Conservation (phyloP, 2,888 invertebrate species). For the Meandrusa payeni region DNA sequence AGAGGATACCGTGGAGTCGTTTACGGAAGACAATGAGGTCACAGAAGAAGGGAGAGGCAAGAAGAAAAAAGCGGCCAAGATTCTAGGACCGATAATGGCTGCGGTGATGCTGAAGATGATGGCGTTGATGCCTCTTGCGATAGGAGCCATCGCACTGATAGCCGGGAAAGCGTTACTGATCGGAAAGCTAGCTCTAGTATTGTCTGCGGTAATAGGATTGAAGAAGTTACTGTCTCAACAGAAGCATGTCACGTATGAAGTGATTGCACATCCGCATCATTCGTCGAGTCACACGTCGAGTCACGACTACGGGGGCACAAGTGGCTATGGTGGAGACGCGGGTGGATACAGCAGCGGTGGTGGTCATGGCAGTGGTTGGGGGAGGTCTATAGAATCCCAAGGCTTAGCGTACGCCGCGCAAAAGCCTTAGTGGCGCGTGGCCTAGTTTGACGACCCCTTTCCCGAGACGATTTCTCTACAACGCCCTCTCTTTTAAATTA, state of each 20-base stretch:
- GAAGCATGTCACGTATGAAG: slow-evolving; percentile 94
- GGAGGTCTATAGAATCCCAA: slow-evolving; percentile 88
- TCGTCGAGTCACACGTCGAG: slow-evolving; percentile 85
- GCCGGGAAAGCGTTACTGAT: slow-evolving; percentile 92
- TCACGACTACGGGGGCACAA: slow-evolving; percentile 83
- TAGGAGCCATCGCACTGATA: slow-evolving; percentile 91
- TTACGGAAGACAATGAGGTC: slow-evolving; percentile 81
- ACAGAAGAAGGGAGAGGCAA: slow-evolving; percentile 88
- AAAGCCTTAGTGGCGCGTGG: slow-evolving; percentile 56
- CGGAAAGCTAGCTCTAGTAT: slow-evolving; percentile 91
- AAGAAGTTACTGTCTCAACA: slow-evolving; percentile 90
- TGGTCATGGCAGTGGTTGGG: slow-evolving; percentile 83
- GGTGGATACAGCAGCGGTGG: slow-evolving; percentile 72
- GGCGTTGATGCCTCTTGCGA: slow-evolving; percentile 87
- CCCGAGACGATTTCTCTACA: slow-evolving; percentile 40
- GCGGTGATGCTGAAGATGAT: slow-evolving; percentile 89
- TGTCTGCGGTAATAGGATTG: slow-evolving; percentile 91
- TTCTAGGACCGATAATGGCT: slow-evolving; percentile 88
- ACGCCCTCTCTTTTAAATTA: slow-evolving; percentile 40
- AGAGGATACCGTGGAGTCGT: slow-evolving; percentile 85
- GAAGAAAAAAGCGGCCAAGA: slow-evolving; percentile 90
- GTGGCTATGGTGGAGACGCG: slow-evolving; percentile 84
- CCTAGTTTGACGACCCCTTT: slow-evolving; percentile 61
- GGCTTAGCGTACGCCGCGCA: slow-evolving; percentile 90
- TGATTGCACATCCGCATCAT: slow-evolving; percentile 92